Evolutionary conservation across 1,140 invertebrate species (phyloP).

Genomic region (Brachystomella parvula): DNA sequence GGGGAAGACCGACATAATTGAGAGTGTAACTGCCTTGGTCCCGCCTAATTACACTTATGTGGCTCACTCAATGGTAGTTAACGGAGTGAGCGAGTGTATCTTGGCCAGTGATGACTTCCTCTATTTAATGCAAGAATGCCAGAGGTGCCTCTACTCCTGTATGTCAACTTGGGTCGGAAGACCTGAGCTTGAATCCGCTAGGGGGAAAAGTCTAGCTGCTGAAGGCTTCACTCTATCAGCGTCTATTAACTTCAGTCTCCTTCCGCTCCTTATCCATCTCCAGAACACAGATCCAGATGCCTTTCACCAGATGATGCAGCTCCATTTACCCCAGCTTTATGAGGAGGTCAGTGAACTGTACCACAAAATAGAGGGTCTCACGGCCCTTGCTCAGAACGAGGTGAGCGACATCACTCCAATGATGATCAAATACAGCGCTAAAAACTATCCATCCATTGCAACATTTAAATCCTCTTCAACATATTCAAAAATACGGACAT

Average conservation of each 20-base stretch:
- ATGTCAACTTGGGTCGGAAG: background rate
- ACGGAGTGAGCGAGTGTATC: background rate
- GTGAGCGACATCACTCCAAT: background rate
- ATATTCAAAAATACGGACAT: background rate
- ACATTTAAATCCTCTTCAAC: too few relatives aligned
- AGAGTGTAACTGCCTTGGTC: background rate
- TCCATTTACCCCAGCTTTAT: background rate
- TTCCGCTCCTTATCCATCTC: background rate
- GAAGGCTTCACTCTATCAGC: background rate
- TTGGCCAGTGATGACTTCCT: background rate
- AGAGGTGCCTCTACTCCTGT: background rate
- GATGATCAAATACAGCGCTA: background rate
- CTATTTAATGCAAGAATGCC: background rate
- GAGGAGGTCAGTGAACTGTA: background rate
- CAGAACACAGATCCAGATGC: background rate
- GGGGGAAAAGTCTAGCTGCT: background rate
- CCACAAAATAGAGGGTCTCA: background rate
- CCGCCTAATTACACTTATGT: background rate
- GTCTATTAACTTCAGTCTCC: background rate
- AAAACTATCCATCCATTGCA: background rate
- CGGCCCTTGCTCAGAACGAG: background rate
- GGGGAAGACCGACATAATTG: background rate
- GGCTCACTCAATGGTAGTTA: background rate
- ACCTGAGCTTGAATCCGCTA: background rate
- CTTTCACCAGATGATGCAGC: background rate